Percentiles rank a stretch among this genome's conserved stretches.
These are phyloP conservation scores for Syrista parreyssii DNA, from an alignment of 2,888 invertebrate species.

Conservation along the genomic window DNA sequence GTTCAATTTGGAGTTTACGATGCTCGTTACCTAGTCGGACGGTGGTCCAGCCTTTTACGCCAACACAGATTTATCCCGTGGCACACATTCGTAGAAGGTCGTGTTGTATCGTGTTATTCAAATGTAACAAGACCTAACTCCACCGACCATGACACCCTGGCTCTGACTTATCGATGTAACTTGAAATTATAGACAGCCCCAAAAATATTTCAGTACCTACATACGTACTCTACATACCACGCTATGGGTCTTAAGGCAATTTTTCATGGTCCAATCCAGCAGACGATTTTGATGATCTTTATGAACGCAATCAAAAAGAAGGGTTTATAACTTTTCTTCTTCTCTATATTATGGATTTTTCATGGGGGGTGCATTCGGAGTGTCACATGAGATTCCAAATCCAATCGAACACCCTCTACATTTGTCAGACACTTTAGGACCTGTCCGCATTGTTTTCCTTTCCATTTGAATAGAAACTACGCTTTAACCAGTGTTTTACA, in stretches of 20 bases:
- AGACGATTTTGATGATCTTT: background rate
- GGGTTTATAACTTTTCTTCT: background rate
- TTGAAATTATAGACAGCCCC: conserved; percentile 26
- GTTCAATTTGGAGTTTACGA: conserved; percentile 51
- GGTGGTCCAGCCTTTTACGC: conserved; percentile 50
- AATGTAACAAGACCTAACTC: conserved; percentile 52
- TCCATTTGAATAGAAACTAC: conserved; percentile 59
- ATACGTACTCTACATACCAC: background rate
- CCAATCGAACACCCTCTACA: conserved; percentile 41
- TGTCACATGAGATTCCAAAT: background rate
- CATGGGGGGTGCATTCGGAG: background rate
- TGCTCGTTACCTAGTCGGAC: conserved; percentile 31
- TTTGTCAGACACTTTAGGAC: conserved; percentile 61
- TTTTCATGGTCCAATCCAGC: background rate
- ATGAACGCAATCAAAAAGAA: background rate
- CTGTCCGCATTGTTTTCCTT: conserved; percentile 58
- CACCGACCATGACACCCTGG: conserved; percentile 7
- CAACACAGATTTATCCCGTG: conserved; percentile 48
- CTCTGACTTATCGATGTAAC: conserved; percentile 48
- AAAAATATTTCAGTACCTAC: background rate
- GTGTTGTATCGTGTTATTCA: conserved; percentile 61
- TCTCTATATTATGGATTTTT: background rate
- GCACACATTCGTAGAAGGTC: conserved; percentile 52
- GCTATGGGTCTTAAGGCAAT: background rate
- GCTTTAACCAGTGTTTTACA: conserved; percentile 63